Evolutionary conservation across 2,888 invertebrate genomes (phyloP), one percentile per base, ranked within the genome.

Genomic region (Stenodema calcarata): DNA sequence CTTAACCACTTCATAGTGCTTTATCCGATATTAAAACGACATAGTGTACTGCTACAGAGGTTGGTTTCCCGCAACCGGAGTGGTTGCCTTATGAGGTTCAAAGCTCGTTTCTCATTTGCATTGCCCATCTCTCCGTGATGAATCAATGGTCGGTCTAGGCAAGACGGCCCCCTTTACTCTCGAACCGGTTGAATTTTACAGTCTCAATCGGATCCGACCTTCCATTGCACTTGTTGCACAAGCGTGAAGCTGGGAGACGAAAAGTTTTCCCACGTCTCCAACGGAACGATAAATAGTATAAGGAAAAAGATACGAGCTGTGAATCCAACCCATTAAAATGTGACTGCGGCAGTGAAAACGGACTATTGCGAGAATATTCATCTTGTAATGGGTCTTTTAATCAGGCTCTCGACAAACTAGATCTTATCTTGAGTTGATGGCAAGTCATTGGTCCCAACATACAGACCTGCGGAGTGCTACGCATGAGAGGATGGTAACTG

Each of bases 111-210:
- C 62, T 62, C 62, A 62, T 62, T 62, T 62, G 62, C 62, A 62
- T 23, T 62, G 23, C 23, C 62, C 62, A 62, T 62, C 62, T 54
- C 54, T 62, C 62, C 23, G 62, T 62, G 62, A 62, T 62, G 23
- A 62, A 62, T 62, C 62, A 62, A 62, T 62, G 23, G 62, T 12
- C 23, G 62, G 62, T 23, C 62, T 62, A 62, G 50, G 50, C 50
- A n/a, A 50, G 62, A 62, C 35, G 35, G 35, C 62, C 62, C 23
- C 62, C 62, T 62, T 27, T 62, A 50, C 50, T 50, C n/a, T 50
- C 50, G 16, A 54, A 80, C 80, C 80, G 80, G 80, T 80, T 80
- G 80, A 80, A 78, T 80, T 80, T 80, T 54, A 50, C 54, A 80
- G 73, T 73, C 73, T 73, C 73, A 80, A 50, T 80, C 80, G 30